Evolutionary conservation across 1,140 invertebrate genomes (phyloP).

Genomic region (Tetramorium alpestre): DNA sequence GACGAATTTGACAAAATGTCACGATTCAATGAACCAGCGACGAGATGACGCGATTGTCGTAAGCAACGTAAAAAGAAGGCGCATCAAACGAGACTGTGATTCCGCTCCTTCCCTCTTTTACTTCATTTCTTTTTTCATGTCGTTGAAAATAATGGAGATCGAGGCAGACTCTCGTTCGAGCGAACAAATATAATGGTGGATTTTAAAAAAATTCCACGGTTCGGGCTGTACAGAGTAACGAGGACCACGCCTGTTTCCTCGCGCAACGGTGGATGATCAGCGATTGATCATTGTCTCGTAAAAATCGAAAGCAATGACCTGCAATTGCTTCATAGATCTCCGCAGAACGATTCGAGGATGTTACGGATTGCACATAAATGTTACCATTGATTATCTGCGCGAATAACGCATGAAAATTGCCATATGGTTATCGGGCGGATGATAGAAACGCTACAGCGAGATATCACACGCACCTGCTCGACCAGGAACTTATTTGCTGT

Average conservation of each 20-base stretch:
- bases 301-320: conserved; percentile 43
- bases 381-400: conserved; percentile 3
- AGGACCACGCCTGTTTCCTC: conserved; percentile 37
- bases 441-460: conserved; percentile 30
- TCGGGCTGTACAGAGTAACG: conserved; percentile 35
- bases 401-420: conserved; percentile 42
- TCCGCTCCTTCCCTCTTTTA: neutral
- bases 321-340: conserved; percentile 1
- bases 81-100: conserved; percentile 30
- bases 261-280: conserved; percentile 43
- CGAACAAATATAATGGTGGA: conserved; percentile 58
- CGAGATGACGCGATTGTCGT: conserved; percentile 47
- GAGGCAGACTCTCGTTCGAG: conserved; percentile 31
- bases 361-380: conserved; percentile 36
- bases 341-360: conserved; percentile 10
- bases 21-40: conserved; percentile 51
- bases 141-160: conserved; percentile 57
- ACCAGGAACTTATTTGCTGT: conserved; percentile 59
- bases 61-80: conserved; percentile 43
- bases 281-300: conserved; percentile 44
- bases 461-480: conserved; percentile 24
- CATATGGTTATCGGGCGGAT: neutral
- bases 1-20: conserved; percentile 45
- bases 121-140: conserved; percentile 38
- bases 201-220: conserved; percentile 54